Conservation (phyloP, 2,113 vertebrate species). For the Gobius niger region DNA sequence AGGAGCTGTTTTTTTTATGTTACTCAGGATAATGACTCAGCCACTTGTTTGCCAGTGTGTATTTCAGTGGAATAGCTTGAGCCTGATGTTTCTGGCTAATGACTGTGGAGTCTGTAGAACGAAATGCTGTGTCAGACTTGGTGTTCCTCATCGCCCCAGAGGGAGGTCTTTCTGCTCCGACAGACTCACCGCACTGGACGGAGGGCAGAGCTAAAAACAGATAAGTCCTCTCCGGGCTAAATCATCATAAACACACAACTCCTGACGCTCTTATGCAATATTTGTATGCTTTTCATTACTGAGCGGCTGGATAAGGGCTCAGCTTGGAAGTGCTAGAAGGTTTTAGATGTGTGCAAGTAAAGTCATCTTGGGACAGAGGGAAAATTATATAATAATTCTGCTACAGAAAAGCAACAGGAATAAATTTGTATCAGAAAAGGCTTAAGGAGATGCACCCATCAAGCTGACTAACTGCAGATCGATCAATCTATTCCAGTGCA, state of each 20-base stretch:
- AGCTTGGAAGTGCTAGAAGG: constrained; percentile 38
- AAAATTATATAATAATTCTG: not conserved
- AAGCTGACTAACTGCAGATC: too few relatives aligned
- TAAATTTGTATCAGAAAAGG: not conserved
- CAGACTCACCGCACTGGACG: constrained; percentile 26
- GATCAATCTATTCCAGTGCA: too few relatives aligned
- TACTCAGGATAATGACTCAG: too few relatives aligned
- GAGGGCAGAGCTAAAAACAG: constrained; percentile 57
- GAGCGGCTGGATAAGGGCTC: constrained; percentile 41
- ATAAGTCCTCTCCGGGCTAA: constrained; percentile 28
- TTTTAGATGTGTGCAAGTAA: constrained; percentile 39
- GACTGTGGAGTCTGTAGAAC: not conserved
- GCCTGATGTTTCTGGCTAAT: not conserved
- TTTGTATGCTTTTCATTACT: constrained; percentile 54
- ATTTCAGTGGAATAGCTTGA: not conserved
- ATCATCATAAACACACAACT: constrained; percentile 29
- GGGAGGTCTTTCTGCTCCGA: constrained; percentile 28
- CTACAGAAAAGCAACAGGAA: not conserved
- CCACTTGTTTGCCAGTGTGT: too few relatives aligned
- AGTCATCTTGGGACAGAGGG: constrained; percentile 37
- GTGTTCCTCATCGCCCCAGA: constrained; percentile 7
- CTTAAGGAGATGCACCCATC: not conserved
- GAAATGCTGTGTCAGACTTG: constrained; percentile 9
- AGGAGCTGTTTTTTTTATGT: too few relatives aligned
- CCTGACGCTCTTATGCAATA: constrained; percentile 53